These are phyloP conservation scores for Caenorhabditis drosophilae DNA, from an alignment of 2,888 invertebrate species.

Conservation along the genomic window DNA sequence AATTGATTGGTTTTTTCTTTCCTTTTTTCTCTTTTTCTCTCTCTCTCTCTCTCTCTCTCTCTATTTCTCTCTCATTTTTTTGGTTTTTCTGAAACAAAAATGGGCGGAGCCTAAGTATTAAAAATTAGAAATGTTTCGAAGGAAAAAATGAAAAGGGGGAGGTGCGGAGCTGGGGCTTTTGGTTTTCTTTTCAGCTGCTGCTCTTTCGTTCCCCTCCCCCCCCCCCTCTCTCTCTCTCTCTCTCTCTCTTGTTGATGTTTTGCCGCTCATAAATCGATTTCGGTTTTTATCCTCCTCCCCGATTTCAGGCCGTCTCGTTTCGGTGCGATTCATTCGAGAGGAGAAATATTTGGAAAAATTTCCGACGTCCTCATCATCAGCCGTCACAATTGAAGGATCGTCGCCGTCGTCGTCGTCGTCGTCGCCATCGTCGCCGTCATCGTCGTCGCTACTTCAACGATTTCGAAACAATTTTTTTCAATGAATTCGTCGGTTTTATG, in stretches of 20 bases:
- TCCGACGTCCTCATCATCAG: neutral
- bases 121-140: neutral
- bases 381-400: neutral
- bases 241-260: neutral
- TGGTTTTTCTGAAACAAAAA: neutral
- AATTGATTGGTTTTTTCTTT: slow-evolving; percentile 2
- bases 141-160: neutral
- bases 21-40: slow-evolving; percentile 1
- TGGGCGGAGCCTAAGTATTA: neutral
- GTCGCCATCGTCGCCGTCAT: too few relatives aligned
- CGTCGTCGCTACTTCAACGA: too few relatives aligned
- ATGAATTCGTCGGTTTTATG: too few relatives aligned
- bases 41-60: slow-evolving; percentile 2
- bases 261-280: too few relatives aligned
- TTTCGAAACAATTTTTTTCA: too few relatives aligned
- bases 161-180: too few relatives aligned
- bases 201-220: too few relatives aligned
- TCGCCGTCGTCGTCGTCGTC: too few relatives aligned
- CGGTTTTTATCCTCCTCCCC: neutral
- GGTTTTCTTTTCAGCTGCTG: too few relatives aligned
- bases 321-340: slow-evolving; percentile 7
- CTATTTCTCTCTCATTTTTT: neutral
- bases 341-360: slow-evolving; percentile 3
- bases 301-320: slow-evolving; percentile 9
- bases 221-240: neutral